Evolutionary conservation across 2,888 invertebrate species (phyloP), one percentile per base, ranked within the genome.

Genomic region (Anthrax anthrax): DNA sequence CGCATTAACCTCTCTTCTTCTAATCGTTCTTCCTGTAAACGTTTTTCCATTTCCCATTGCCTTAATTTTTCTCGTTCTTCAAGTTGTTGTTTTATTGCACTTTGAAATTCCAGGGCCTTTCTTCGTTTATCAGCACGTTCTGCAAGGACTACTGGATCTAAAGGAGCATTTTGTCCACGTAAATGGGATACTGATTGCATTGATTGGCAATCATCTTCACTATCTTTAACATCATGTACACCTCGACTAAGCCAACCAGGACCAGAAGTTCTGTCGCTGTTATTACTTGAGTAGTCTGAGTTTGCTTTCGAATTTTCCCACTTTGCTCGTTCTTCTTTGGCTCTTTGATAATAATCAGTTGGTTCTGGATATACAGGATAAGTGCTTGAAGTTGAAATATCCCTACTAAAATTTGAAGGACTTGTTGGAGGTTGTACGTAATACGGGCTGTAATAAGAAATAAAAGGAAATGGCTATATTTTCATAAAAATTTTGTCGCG

Each of bases 21-120:
- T 53, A 84, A 73, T 54, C 77, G 72, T 63, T 94, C 92, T 64
- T 91, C 89, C 57, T 73, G 74, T 51, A 81, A 66, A 53, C 78
- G 76, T 44, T 73, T 72, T 59, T 87, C 85, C 52, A 78, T 75
- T 62, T 92, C 91, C 64, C 84, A 81, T 57, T 78, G 78, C 14
- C 84, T 75, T 44, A 75, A 72, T 56, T 77, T 73, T 58, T 90
- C 87, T 39, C 84, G 77, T 60, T 91, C 91, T 60, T 87, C 84
- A 44, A 92, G 71, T 64, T 92, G 90, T 60, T 80, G 79, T 55
- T 84, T 75, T 56, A 91, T 86, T 14, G 85, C 88, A 50, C 82
- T 80, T 66, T 94, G 94, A 54, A 90, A 78, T 62, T 88, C 89
- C 50, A 88, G 65, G 0, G 90, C 90, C 65, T 84, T 82, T 51